Evolutionary conservation across 2,113 vertebrate genomes (phyloP), one percentile per base, ranked within the genome.

Genomic region (Aramus guarauna): DNA sequence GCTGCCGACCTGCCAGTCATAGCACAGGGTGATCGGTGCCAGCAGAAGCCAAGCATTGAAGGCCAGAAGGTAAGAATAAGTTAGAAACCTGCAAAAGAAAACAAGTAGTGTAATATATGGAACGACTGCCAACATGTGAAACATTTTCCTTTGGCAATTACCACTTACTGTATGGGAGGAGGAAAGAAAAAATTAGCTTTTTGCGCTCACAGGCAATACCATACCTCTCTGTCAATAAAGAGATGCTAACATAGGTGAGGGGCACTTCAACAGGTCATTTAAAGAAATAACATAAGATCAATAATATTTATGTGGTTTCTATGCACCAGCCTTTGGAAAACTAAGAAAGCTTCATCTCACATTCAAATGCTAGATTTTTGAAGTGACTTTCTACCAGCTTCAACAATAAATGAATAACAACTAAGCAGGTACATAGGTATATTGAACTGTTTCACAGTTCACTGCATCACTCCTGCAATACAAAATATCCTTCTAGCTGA

Each of bases 1-100:
- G 94, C 99, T 99, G 92, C 99, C 99, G 0, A 99, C 99, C 97
- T 99, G 99, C 99, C 99, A 99, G 97, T 99, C 99, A 0, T 99
- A 99, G 97, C 99, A 99, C 58, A 99, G 97, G 48, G 99, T 98
- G 26, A 99, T 77, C 0, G 99, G 99, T 41, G 99, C 99, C 89
- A 99, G 98, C 87, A 99, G 98, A 73, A 99, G 98, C 99, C 99
- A 99, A 1, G 98, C 98, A 3, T 99, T 99, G 97, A 99, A 99
- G 80, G 99, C 98, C 98, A 99, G 97, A 97, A 99, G 99, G 98
- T 99, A 99, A 52, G 98, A 99, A 60, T 99, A 99, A 37, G 99
- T 99, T 74, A 99, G 97, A 95, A 99, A 98, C 95, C 99, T 99
- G 96, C 11, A 74, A 97, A 90, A 37, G 76, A 92, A 91, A 95